Evolutionary conservation across 2,797 vertebrate species (phyloP), one percentile per base, ranked within the genome.

Genomic region (Botia almorhae): DNA sequence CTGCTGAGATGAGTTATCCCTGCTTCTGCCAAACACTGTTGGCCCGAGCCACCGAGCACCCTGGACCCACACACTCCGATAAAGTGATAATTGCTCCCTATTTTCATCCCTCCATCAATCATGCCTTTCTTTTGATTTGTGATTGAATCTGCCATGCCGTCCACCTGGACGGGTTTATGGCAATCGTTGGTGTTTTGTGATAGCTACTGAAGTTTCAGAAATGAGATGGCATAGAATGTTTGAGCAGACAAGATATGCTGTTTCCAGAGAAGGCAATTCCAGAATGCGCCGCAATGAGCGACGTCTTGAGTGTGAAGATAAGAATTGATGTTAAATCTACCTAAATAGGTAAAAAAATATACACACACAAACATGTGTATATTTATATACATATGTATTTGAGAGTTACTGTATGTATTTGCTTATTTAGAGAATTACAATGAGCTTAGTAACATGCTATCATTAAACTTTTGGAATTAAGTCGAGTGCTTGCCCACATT

Each of bases 1-100:
- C 56, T 74, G 75, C 69, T 65, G 19, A 76, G 84, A 23, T 58
- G 39, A 12, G 0, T 87, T 61, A 81, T 84, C 90, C 91, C 73
- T 80, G 12, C 74, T 74, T 55, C 61, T 81, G 64, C 67, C 73
- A 73, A 78, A 77, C 46, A 46, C 21, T 82, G 60, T n/a, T 39
- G 53, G 85, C 64, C 71, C 78, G 76, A 70, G 71, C 53, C 82
- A 63, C 60, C 81, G 51, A 65, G 50, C 55, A 64, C 81, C 83
- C 74, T 55, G 80, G 85, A 80, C 80, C 74, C 67, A 51, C 83
- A 85, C 83, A 36, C 85, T 84, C 64, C 82, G 74, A 69, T 71
- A 83, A 85, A 74, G 46, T 26, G 48, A 73, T 74, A 71, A 74
- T 61, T 21, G 26, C 58, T 64, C 12, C 16, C 43, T 11, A 46